These are phyloP conservation scores for Nannoperca obscura DNA, from an alignment of 2,797 vertebrate species.

Conservation along the genomic window DNA sequence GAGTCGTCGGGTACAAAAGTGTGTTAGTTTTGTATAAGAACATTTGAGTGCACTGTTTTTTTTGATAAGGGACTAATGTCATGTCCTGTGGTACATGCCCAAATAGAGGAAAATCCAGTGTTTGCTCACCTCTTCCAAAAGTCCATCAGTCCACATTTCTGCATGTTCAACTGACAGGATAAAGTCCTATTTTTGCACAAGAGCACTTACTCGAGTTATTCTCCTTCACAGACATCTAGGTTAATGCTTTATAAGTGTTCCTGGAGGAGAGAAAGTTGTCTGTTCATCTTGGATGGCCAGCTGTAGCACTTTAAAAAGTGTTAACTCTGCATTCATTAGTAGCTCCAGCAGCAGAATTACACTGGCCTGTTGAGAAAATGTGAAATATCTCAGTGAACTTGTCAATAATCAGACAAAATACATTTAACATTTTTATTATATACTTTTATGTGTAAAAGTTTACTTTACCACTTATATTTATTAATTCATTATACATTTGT, in stretches of 20 bases:
- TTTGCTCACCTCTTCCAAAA: slow-evolving; percentile 67
- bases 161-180: slow-evolving; percentile 61
- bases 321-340: not conserved
- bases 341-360: not conserved
- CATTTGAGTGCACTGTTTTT: slow-evolving; percentile 31
- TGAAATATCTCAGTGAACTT: not conserved
- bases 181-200: slow-evolving; percentile 64
- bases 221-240: not conserved
- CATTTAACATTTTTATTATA: not conserved
- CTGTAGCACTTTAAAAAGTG: not conserved
- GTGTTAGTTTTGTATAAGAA: slow-evolving; percentile 5
- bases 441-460: not conserved
- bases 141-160: slow-evolving; percentile 72
- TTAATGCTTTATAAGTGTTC: not conserved
- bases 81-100: slow-evolving; percentile 64
- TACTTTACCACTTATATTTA: not conserved
- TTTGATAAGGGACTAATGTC: slow-evolving; percentile 75
- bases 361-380: not conserved
- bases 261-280: not conserved
- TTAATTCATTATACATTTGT: not conserved
- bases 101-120: slow-evolving; percentile 54
- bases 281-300: not conserved
- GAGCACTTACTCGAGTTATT: slow-evolving; percentile 4
- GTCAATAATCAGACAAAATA: not conserved
- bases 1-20: not conserved